A percentile compares a stretch with the other conserved stretches of the same genome.
Conservation (phyloP, 37 sponge, comb jelly and placozoan species). For the Halisarca cf. caerulea region DNA sequence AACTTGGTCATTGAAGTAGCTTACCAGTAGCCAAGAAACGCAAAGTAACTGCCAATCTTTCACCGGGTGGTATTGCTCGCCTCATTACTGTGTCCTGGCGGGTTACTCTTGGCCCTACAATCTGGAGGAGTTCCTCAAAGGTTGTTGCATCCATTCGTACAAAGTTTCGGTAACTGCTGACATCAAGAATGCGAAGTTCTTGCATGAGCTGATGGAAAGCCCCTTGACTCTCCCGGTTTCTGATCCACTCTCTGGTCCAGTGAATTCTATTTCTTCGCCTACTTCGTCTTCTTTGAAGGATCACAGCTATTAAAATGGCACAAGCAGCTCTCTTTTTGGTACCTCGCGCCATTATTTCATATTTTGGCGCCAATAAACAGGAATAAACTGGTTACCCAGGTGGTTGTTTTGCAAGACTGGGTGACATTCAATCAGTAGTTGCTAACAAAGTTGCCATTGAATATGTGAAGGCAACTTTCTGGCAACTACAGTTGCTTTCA, state of each 20-base stretch:
- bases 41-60: constrained; percentile 51
- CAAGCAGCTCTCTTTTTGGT: background rate
- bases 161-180: background rate
- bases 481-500: no score
- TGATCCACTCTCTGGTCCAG: constrained; percentile 5
- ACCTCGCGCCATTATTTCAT: no score
- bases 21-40: constrained; percentile 50
- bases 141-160: constrained; percentile 16
- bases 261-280: background rate
- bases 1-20: no score
- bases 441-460: no score
- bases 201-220: constrained; percentile 20
- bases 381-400: background rate
- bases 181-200: constrained; percentile 14
- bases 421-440: no score
- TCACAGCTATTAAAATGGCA: background rate
- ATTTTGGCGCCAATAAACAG: background rate
- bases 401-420: no score
- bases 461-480: no score
- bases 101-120: background rate
- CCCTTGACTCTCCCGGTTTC: background rate
- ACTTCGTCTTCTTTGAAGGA: background rate
- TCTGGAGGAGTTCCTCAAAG: constrained; percentile 22
- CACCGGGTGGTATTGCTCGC: constrained; percentile 20
- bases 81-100: constrained; percentile 5